A percentile compares a stretch with the other conserved stretches of the same genome.
Conservation (phyloP, 2,113 vertebrate species). For the Panthera leo region DNA sequence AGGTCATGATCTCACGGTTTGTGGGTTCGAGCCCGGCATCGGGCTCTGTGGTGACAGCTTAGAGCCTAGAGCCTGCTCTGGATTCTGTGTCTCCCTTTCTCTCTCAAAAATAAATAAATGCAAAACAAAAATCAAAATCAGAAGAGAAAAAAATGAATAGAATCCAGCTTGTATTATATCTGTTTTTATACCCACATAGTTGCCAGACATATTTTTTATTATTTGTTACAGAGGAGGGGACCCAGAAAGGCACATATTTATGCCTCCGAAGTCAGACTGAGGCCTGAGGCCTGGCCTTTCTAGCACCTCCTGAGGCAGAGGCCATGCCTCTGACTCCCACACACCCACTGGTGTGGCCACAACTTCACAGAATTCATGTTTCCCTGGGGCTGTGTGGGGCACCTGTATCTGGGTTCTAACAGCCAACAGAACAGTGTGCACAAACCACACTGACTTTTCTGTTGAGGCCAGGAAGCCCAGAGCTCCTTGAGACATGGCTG, state of each 20-base stretch:
- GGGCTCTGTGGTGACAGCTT: too few species aligned
- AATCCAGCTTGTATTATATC: background rate
- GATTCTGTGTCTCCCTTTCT: too few species aligned
- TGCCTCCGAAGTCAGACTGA: background rate
- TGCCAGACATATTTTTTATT: background rate
- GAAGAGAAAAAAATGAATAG: background rate
- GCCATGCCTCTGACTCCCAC: rapidly evolving
- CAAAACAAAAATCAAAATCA: background rate
- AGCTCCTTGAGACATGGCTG: background rate
- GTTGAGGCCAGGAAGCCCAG: background rate
- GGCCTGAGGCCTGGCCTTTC: too few species aligned
- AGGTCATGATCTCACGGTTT: too few species aligned
- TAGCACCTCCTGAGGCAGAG: background rate
- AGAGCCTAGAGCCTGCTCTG: too few species aligned
- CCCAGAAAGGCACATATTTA: background rate
- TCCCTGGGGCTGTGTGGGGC: rapidly evolving
- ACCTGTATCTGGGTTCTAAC: background rate
- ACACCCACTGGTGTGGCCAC: rapidly evolving
- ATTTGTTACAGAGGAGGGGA: background rate
- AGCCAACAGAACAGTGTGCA: background rate
- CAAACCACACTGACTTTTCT: background rate
- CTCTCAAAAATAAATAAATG: too few species aligned
- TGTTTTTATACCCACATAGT: background rate
- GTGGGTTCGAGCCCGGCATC: too few species aligned
- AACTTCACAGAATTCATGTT: background rate